A percentile compares a stretch with the other conserved stretches of the same genome.
These are phyloP conservation scores for Lacerta agilis DNA, from an alignment of 2,797 vertebrate species.

Conservation along the genomic window DNA sequence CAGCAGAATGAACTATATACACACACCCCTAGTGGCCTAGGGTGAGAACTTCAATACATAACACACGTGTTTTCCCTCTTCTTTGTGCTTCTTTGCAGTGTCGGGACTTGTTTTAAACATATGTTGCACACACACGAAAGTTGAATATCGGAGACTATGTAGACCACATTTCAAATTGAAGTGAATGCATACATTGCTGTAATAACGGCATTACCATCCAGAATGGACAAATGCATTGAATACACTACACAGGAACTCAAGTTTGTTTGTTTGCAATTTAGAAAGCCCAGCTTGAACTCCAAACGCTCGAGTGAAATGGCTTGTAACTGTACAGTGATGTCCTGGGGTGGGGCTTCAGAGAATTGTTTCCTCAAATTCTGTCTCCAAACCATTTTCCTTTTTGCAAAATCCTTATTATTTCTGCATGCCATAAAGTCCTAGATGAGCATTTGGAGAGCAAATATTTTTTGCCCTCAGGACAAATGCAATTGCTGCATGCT, in stretches of 20 bases:
- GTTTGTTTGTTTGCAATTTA: conserved; percentile 63
- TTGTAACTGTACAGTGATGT: conserved; percentile 41
- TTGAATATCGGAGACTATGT: conserved; percentile 38
- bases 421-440: conserved; percentile 36
- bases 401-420: conserved; percentile 1
- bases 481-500: neutral
- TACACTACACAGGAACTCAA: conserved; percentile 47
- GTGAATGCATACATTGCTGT: conserved; percentile 57
- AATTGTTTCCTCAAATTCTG: conserved; percentile 28
- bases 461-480: conserved; percentile 47
- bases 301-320: conserved; percentile 30
- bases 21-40: too few relatives aligned
- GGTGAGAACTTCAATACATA: too few relatives aligned
- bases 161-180: conserved; percentile 58
- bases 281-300: conserved; percentile 56
- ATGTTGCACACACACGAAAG: neutral
- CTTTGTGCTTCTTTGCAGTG: neutral
- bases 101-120: conserved; percentile 38
- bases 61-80: neutral
- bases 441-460: conserved; percentile 17
- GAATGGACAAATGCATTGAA: conserved; percentile 43
- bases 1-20: too few relatives aligned
- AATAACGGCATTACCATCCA: conserved; percentile 63
- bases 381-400: conserved; percentile 17
- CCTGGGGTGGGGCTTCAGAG: conserved; percentile 15